Evolutionary conservation across 2,113 vertebrate genomes (phyloP).

Genomic region (Sturnus vulgaris): DNA sequence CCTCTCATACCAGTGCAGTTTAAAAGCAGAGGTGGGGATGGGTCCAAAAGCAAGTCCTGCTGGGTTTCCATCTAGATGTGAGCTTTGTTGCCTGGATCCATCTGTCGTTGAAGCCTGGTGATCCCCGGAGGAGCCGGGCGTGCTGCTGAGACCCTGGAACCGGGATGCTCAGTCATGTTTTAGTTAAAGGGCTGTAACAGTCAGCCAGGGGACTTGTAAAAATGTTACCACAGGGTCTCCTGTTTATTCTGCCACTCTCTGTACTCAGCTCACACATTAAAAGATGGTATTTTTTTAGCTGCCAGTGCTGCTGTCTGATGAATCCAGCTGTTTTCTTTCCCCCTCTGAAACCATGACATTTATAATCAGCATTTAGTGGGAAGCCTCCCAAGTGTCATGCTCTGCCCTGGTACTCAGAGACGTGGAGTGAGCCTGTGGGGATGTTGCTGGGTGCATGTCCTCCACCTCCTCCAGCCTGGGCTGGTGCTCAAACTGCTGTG

Average conservation of each 20-base stretch:
- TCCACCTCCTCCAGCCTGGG: background rate
- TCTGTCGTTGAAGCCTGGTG: background rate
- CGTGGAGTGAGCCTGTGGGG: background rate
- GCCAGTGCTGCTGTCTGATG: background rate
- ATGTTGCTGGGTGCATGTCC: background rate
- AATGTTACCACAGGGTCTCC: conserved; percentile 30
- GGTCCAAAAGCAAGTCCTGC: background rate
- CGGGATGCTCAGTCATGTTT: background rate
- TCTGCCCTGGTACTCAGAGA: background rate
- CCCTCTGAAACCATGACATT: conserved; percentile 32
- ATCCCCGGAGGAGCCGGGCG: background rate
- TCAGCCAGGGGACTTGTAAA: conserved; percentile 50
- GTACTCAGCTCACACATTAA: conserved; percentile 18
- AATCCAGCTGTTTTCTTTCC: conserved; percentile 46
- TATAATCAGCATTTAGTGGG: background rate
- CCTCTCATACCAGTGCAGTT: background rate
- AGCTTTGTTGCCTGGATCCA: background rate
- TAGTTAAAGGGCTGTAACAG: conserved; percentile 41
- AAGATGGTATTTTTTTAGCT: conserved; percentile 48
- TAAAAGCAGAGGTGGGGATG: background rate
- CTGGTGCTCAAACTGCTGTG: background rate
- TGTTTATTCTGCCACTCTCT: conserved; percentile 10
- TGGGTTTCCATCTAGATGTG: background rate
- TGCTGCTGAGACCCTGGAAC: background rate
- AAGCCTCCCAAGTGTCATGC: background rate